Evolutionary conservation across 2,797 vertebrate species (phyloP).

Genomic region (Premnoplex brunnescens): DNA sequence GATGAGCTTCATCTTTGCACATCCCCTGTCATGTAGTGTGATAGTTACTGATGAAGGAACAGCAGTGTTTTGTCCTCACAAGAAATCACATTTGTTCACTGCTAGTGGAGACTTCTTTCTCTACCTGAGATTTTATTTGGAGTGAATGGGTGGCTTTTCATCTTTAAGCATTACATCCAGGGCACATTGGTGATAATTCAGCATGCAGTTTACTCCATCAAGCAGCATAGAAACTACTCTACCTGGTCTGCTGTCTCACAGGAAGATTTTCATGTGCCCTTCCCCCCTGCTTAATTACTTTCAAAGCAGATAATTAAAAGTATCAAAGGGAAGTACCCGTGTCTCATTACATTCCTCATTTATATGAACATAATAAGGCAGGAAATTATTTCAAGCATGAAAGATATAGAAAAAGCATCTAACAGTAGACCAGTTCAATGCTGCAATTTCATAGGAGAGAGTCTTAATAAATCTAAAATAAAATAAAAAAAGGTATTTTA

Average conservation of each 20-base stretch:
- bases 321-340: conserved; percentile 64
- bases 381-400: conserved; percentile 66
- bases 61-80: background rate
- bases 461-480: conserved; percentile 28
- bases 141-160: background rate
- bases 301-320: conserved; percentile 66
- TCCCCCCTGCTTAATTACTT: background rate
- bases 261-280: background rate
- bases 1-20: background rate
- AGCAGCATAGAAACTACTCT: background rate
- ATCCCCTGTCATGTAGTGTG: background rate
- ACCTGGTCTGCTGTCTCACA: background rate
- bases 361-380: conserved; percentile 67
- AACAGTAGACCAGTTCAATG: background rate
- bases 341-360: conserved; percentile 67
- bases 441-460: conserved; percentile 58
- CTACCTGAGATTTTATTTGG: background rate
- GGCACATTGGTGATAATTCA: background rate
- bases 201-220: background rate
- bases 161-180: background rate
- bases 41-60: background rate
- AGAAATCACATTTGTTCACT: background rate
- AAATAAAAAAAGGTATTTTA: background rate
- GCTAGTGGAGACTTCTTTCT: background rate
- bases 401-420: conserved; percentile 9